Evolutionary conservation across 2,113 vertebrate genomes (phyloP).

Genomic region (Archilochus colubris): DNA sequence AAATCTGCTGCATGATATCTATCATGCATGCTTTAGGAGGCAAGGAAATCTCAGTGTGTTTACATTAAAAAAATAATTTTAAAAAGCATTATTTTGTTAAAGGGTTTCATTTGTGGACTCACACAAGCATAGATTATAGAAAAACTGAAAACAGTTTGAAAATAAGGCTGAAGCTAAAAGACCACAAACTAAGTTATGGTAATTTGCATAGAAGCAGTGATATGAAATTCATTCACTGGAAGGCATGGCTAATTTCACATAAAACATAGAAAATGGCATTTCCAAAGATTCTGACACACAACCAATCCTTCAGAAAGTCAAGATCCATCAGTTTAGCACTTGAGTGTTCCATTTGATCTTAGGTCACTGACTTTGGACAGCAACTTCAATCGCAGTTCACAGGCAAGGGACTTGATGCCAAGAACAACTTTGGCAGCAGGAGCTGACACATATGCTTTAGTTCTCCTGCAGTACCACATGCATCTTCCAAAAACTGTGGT

Average conservation of each 20-base stretch:
- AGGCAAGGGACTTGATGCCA: slow-evolving; percentile 49
- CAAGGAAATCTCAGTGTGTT: not conserved
- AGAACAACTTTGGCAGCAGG: slow-evolving; percentile 60
- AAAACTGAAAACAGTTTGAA: not conserved
- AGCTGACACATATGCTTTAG: not conserved
- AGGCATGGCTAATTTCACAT: not conserved
- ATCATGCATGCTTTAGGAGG: not conserved
- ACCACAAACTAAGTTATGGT: not conserved
- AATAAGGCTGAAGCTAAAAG: not conserved
- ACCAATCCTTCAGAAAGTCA: not conserved
- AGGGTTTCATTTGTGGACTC: not conserved
- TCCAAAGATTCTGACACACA: not conserved
- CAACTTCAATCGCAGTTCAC: slow-evolving; percentile 42
- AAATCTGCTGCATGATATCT: not conserved
- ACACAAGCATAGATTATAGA: not conserved
- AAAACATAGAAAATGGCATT: not conserved
- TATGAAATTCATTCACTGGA: not conserved
- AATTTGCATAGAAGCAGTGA: not conserved
- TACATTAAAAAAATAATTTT: not conserved
- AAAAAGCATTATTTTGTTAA: not conserved
- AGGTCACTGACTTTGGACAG: slow-evolving; percentile 22
- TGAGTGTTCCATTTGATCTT: slow-evolving; percentile 32
- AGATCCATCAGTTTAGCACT: not conserved
- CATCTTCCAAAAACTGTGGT: slow-evolving; percentile 58
- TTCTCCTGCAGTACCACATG: not conserved